Evolutionary conservation across 2,888 invertebrate species (phyloP).

Genomic region (Hylaea fasciaria): DNA sequence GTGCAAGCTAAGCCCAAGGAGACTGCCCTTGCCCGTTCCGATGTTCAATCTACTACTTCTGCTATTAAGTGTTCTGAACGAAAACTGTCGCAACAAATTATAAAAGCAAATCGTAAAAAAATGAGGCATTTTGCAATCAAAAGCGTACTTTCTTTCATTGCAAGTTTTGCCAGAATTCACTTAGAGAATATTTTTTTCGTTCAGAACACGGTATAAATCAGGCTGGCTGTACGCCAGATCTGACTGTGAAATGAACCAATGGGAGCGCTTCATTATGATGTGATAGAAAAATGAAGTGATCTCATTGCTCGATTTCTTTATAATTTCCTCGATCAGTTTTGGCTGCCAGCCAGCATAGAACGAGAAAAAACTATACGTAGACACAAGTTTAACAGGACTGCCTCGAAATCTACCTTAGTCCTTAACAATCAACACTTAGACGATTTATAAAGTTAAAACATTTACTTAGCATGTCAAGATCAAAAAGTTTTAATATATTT

Average conservation of each 20-base stretch:
- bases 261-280: no score
- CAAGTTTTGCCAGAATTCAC: no score
- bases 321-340: not conserved
- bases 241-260: no score
- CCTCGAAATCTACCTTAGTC: conserved; percentile 31
- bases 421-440: conserved; percentile 34
- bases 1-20: no score
- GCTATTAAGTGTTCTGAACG: conserved; percentile 5
- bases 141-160: no score
- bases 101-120: not conserved
- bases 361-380: not conserved
- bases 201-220: no score
- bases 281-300: no score
- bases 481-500: conserved; percentile 35
- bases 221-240: no score
- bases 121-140: no score
- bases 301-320: not conserved
- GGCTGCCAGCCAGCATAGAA: not conserved
- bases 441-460: conserved; percentile 32
- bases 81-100: not conserved
- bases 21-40: no score
- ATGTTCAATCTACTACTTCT: not conserved
- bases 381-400: conserved; percentile 23
- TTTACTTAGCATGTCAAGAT: conserved; percentile 37
- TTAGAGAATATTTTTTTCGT: no score